Percentiles rank a stretch among this genome's conserved stretches.
Evolutionary conservation across 2,113 vertebrate genomes (phyloP).

Genomic region (Takifugu flavidus): DNA sequence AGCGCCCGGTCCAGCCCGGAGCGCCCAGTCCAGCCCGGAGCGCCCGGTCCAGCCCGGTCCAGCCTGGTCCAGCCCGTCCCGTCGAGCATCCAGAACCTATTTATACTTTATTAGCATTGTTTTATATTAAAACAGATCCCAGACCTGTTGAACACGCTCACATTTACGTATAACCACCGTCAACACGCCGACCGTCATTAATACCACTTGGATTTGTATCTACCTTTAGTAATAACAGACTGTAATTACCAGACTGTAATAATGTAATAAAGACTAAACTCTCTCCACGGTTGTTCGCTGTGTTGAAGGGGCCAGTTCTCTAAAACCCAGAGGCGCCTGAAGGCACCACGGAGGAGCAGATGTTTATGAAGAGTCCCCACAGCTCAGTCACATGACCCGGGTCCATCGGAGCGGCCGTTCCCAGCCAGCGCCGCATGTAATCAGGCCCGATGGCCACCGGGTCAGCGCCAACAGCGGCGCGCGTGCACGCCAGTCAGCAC

Average conservation of each 20-base stretch:
- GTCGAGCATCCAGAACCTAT: neutral
- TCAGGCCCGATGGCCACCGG: constrained; percentile 42
- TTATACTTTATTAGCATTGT: constrained; percentile 49
- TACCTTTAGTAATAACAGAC: no score
- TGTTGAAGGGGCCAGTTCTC: no score
- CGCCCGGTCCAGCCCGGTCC: no score
- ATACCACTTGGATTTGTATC: neutral
- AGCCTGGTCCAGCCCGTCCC: neutral
- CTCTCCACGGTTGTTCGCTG: no score
- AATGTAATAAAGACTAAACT: constrained; percentile 50
- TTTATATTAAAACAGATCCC: constrained; percentile 78
- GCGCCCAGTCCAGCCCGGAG: no score
- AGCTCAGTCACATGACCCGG: constrained; percentile 18
- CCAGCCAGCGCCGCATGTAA: constrained; percentile 24
- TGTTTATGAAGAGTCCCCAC: constrained; percentile 22
- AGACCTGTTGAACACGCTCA: constrained; percentile 2
- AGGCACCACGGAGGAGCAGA: no score
- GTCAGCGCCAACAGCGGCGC: constrained; percentile 37
- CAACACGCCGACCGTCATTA: neutral
- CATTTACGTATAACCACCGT: constrained; percentile 9
- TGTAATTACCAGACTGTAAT: neutral
- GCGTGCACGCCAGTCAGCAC: constrained; percentile 30
- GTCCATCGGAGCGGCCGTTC: neutral
- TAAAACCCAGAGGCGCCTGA: no score
- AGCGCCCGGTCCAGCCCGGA: no score